These are phyloP conservation scores for Cisticola juncidis DNA, from an alignment of 2,113 vertebrate species.

Conservation along the genomic window DNA sequence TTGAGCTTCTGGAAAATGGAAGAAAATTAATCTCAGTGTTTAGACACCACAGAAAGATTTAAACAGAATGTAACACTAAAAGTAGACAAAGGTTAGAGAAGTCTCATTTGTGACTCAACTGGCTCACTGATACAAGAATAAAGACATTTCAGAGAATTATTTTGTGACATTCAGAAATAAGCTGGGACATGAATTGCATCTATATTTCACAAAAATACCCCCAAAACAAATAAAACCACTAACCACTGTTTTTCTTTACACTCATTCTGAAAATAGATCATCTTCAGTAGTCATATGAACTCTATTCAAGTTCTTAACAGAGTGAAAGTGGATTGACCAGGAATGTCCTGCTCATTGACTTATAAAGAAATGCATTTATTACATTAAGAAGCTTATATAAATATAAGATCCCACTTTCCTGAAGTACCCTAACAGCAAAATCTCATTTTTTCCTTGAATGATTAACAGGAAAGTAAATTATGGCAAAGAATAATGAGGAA, in stretches of 20 bases:
- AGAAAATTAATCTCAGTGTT: not conserved
- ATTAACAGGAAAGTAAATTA: not conserved
- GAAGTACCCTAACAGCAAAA: not conserved
- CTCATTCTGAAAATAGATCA: not conserved
- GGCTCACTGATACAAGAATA: not conserved
- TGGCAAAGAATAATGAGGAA: not conserved
- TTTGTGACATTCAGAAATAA: not conserved
- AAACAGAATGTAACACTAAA: not conserved
- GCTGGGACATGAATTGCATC: not conserved
- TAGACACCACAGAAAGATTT: not conserved
- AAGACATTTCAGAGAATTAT: not conserved
- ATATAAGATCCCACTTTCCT: not conserved
- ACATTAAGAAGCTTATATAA: not conserved
- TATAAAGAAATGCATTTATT: not conserved
- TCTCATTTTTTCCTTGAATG: not conserved
- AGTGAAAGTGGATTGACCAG: not conserved
- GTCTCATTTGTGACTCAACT: not conserved
- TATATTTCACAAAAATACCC: not conserved
- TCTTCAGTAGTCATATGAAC: not conserved
- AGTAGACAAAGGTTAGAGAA: not conserved
- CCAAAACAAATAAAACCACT: not conserved
- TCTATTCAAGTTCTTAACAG: not conserved
- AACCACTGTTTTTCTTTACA: not conserved
- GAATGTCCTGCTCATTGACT: not conserved
- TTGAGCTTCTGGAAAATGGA: not conserved